phyloP scores from a whole-genome alignment of 2,113 vertebrate species.

The Dicaeum eximium region DNA sequence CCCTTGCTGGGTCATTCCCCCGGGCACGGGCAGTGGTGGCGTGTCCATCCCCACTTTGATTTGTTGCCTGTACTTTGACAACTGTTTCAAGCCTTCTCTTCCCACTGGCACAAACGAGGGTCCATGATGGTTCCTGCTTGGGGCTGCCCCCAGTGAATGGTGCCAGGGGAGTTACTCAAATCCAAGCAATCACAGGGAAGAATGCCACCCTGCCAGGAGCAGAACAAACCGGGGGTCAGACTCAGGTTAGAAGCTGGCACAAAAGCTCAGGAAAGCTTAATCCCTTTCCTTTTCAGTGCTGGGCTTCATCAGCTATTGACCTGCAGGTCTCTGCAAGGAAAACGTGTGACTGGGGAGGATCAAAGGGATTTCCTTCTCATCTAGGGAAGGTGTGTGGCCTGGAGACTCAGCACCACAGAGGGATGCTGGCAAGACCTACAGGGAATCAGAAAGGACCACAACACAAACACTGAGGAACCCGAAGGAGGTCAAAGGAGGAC shows the following conservation, averaged over 20 bases:
- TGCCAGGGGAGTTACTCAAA: neutral
- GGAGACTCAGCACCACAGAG: neutral
- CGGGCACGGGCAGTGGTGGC: rapidly evolving
- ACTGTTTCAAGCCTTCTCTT: neutral
- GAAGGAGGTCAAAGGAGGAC: neutral
- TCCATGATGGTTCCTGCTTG: neutral
- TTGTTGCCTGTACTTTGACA: neutral
- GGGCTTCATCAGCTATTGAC: neutral
- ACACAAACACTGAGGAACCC: neutral
- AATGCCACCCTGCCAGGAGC: neutral
- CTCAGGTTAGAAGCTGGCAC: neutral
- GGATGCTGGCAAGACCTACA: neutral
- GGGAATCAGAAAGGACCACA: neutral
- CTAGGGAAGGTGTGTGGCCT: neutral
- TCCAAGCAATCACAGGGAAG: neutral
- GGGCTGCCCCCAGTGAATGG: neutral
- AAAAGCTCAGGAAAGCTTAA: neutral
- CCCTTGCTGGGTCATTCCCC: neutral
- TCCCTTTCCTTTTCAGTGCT: neutral
- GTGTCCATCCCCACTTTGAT: rapidly evolving
- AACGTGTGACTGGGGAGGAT: neutral
- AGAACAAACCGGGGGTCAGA: neutral
- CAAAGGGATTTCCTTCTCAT: neutral
- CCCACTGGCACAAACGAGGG: neutral
- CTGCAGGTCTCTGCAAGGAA: neutral